Base-by-base conservation (phyloP, 1,140 invertebrate genomes). In the Micrasema minimum region DNA sequence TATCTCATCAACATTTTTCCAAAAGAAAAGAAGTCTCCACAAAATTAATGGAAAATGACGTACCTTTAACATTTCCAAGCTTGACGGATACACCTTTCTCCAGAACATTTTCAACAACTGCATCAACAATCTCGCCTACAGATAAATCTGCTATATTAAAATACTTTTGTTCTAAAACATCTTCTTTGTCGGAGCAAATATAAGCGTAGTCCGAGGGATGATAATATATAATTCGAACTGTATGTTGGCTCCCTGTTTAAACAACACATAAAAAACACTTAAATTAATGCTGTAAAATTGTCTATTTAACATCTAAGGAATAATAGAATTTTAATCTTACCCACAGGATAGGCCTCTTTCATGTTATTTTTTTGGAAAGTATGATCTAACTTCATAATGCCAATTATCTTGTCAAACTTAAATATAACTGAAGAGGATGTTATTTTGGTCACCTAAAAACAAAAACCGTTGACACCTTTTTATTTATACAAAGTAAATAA, bases 191-290 rank as follows among this genome's bases (percentile, higher is more conserved):
- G 1, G 87, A 83, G 70, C 88, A 89, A 38, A 89, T 80, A 72
- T 87, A 90, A 12, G 87, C 74, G 12, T 79, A 80, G 61, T 90
- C 88, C 62, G 90, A 81, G 2, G 79, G 77, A 76, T 84, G 83
- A 77, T 89, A 90, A 7, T 84, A 78, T 1, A 89, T 66, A 3
- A 91, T 75, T 57, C 89, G 83, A 74, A 89, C 87, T 45, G 78
- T 82, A 68, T 89, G 87, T 26, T 77, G 81, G 4, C 85, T 84
- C 46, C 85, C 72, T 71, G 26, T 31, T 4, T n/a, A n/a, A n/a
- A n/a, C n/a, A n/a, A n/a, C n/a, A n/a, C n/a, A n/a, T n/a, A n/a
- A n/a, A n/a, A n/a, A n/a, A n/a, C n/a, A n/a, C n/a, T n/a, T n/a
- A n/a, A n/a, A n/a, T n/a, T n/a, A n/a, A n/a, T n/a, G n/a, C n/a